A percentile compares a stretch with the other conserved stretches of the same genome.
phyloP scores from a whole-genome alignment of 2,888 invertebrate species.

The Sinohyriopsis cumingii region DNA sequence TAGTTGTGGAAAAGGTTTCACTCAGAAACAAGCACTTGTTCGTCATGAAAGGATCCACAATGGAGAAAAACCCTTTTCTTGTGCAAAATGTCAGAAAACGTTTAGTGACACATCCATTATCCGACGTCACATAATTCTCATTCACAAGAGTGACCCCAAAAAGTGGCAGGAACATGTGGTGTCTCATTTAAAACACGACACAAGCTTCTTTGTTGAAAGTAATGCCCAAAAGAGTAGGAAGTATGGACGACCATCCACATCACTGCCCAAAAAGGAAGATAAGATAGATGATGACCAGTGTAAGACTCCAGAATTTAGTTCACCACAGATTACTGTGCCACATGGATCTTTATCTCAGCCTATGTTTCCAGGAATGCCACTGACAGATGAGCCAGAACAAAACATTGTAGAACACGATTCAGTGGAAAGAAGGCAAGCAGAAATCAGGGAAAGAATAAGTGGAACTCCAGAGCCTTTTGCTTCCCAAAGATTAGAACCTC shows the following conservation, averaged over 20 bases:
- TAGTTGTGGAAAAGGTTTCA: constrained; percentile 71
- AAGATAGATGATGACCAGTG: not conserved
- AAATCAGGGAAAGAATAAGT: no score
- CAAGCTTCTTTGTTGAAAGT: not conserved
- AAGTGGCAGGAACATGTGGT: constrained; percentile 50
- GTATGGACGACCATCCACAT: no score
- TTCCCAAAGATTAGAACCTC: no score
- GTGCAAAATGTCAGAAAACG: constrained; percentile 67
- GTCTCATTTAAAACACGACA: constrained; percentile 4
- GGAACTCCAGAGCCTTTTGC: no score
- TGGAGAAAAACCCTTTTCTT: constrained; percentile 71
- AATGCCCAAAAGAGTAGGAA: no score
- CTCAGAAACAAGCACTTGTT: constrained; percentile 71
- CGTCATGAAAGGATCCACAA: constrained; percentile 73
- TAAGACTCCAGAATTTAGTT: not conserved
- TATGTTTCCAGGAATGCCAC: no score
- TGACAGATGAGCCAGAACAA: no score
- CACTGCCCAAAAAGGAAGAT: no score
- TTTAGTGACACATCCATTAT: constrained; percentile 64
- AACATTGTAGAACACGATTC: no score
- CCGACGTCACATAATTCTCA: constrained; percentile 59
- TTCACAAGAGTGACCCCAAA: constrained; percentile 57
- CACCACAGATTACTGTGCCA: not conserved
- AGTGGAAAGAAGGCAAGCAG: no score
- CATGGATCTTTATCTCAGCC: no score